Evolutionary conservation across 2,113 vertebrate genomes (phyloP).

Genomic region (Brienomyrus longianalis): DNA sequence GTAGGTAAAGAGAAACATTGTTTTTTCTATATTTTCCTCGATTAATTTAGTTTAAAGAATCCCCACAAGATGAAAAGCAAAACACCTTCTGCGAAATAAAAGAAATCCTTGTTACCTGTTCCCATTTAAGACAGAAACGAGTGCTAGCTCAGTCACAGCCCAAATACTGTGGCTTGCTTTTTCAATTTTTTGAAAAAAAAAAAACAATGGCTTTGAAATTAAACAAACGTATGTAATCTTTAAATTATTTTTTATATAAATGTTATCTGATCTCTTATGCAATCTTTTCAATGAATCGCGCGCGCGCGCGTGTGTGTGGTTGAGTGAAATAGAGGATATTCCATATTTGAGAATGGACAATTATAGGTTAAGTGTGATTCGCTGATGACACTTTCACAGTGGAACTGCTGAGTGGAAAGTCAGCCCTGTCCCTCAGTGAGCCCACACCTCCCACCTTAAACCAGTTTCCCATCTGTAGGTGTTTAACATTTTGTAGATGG

Average conservation of each 20-base stretch:
- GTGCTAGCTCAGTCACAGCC: not conserved
- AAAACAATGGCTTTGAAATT: not conserved
- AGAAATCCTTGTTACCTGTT: not conserved
- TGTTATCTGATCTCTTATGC: not conserved
- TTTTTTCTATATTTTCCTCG: not conserved
- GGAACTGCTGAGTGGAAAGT: not conserved
- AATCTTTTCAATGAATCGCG: not conserved
- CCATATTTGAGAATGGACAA: not conserved
- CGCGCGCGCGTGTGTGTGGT: not conserved
- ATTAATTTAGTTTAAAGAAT: not conserved
- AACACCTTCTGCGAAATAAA: not conserved
- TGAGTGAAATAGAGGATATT: not conserved
- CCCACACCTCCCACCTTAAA: not conserved
- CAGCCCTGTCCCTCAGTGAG: not conserved
- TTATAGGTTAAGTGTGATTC: not conserved
- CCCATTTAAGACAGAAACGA: not conserved
- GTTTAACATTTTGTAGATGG: not conserved
- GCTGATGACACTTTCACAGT: not conserved
- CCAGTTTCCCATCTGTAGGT: not conserved
- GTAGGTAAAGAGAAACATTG: not conserved
- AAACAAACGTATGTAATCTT: not conserved
- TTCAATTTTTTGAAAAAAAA: not conserved
- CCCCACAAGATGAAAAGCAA: not conserved
- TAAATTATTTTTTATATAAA: not conserved
- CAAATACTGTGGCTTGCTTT: not conserved